Percentiles rank a stretch among this genome's conserved stretches.
Conservation (phyloP, 1,140 invertebrate species). For the Leptonema lineaticorne region DNA sequence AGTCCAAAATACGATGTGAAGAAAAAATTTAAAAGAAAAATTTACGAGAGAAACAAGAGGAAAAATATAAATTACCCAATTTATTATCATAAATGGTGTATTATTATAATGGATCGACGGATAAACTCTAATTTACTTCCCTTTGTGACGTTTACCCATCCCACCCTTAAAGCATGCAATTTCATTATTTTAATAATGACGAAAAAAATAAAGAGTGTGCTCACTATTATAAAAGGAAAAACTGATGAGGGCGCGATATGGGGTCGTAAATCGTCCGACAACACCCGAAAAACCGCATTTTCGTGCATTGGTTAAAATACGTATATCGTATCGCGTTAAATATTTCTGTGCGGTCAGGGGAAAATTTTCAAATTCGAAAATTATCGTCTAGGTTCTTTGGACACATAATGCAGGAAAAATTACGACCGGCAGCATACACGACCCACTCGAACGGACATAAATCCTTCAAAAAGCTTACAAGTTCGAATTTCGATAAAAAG, state of each 20-base stretch:
- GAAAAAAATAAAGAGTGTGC: neutral
- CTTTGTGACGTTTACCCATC: neutral
- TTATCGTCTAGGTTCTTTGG: neutral
- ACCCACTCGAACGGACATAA: neutral
- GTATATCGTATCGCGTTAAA: neutral
- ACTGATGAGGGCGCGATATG: no score
- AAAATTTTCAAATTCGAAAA: neutral
- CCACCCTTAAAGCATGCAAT: neutral
- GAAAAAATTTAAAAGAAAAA: no score
- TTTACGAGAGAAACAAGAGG: neutral
- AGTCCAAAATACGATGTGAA: no score
- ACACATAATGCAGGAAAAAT: neutral
- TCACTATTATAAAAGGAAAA: no score
- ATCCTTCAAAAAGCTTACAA: neutral
- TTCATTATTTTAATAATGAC: neutral
- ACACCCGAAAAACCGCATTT: no score
- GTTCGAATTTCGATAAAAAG: conserved; percentile 2
- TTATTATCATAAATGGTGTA: conserved; percentile 1
- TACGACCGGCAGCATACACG: conserved; percentile 3
- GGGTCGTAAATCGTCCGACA: no score
- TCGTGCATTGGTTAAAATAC: neutral
- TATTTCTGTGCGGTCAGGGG: neutral
- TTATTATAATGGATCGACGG: conserved; percentile 11
- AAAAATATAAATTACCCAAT: conserved; percentile 17
- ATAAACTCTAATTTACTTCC: no score